A percentile compares a stretch with the other conserved stretches of the same genome.
These are phyloP conservation scores for Hemibagrus guttatus DNA, from an alignment of 2,797 vertebrate species.

Conservation along the genomic window DNA sequence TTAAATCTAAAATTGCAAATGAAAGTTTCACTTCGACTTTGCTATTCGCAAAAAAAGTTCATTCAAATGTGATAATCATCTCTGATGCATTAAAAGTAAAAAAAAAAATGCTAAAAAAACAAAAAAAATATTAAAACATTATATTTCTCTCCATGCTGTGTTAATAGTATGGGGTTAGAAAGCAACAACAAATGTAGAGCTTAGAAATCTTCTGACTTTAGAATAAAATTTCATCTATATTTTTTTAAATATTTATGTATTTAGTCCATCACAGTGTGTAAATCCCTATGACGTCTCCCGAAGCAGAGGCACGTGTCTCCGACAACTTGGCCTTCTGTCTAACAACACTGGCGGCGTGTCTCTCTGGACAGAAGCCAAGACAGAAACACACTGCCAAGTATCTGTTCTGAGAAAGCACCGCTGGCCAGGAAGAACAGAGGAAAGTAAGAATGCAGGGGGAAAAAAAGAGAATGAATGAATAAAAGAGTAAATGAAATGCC, in stretches of 20 bases:
- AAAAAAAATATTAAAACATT: not conserved
- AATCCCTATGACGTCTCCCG: constrained; percentile 29
- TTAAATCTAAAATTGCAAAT: not conserved
- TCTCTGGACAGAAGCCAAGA: constrained; percentile 59
- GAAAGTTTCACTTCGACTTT: not conserved
- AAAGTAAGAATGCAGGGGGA: constrained; percentile 44
- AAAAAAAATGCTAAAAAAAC: not conserved
- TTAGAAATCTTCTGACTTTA: not conserved
- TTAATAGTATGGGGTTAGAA: not conserved
- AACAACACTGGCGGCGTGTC: constrained; percentile 46
- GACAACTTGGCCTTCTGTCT: constrained; percentile 49
- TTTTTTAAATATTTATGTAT: not conserved
- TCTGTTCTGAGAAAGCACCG: constrained; percentile 46
- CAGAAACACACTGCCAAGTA: constrained; percentile 47
- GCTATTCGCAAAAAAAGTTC: not conserved
- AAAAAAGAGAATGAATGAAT: constrained; percentile 23
- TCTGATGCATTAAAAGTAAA: not conserved
- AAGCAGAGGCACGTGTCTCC: constrained; percentile 36
- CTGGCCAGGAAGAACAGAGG: constrained; percentile 35
- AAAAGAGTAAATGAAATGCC: constrained; percentile 37
- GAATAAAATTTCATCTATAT: not conserved
- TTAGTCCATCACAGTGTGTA: not conserved
- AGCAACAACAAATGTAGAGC: not conserved
- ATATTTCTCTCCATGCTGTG: not conserved
- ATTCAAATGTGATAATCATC: not conserved